A percentile compares a stretch with the other conserved stretches of the same genome.
phyloP scores from a whole-genome alignment of 2,797 vertebrate species.

The Hoplostethus mediterraneus region DNA sequence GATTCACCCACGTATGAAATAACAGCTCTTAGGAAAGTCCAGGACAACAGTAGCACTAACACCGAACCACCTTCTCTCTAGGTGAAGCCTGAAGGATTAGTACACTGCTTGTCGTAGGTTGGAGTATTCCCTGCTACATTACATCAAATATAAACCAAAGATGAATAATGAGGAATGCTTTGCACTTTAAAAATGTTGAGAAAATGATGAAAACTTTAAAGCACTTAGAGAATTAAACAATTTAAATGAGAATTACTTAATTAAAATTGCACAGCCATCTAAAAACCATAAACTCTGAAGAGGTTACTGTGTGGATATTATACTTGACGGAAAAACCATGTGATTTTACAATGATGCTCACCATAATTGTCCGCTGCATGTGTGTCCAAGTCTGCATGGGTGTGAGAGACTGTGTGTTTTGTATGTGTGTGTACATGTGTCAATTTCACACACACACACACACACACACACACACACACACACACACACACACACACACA shows the following conservation, averaged over 20 bases:
- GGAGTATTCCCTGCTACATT: conserved; percentile 27
- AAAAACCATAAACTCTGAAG: too few relatives aligned
- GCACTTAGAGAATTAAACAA: background rate
- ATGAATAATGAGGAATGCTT: conserved; percentile 31
- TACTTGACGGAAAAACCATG: too few relatives aligned
- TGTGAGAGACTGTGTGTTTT: background rate
- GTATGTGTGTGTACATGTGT: conserved; percentile 6
- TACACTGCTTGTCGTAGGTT: conserved; percentile 69
- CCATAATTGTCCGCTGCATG: too few relatives aligned
- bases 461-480: too few relatives aligned
- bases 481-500: too few relatives aligned
- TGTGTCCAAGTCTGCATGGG: too few relatives aligned
- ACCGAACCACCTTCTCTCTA: conserved; percentile 43
- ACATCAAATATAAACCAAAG: conserved; percentile 46
- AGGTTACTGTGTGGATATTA: too few relatives aligned
- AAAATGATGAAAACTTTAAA: conserved; percentile 8
- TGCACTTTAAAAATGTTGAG: background rate
- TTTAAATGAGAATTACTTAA: background rate
- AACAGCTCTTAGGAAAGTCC: conserved; percentile 72
- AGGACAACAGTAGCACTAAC: conserved; percentile 51
- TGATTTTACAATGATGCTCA: too few relatives aligned
- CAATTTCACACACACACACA: too few relatives aligned
- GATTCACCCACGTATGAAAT: conserved; percentile 82
- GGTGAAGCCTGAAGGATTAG: conserved; percentile 56
- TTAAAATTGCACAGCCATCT: background rate